Percentiles rank a stretch among this genome's conserved stretches.
Conservation (phyloP, 2,888 invertebrate genomes). For the Drosophila paranaensis region DNA sequence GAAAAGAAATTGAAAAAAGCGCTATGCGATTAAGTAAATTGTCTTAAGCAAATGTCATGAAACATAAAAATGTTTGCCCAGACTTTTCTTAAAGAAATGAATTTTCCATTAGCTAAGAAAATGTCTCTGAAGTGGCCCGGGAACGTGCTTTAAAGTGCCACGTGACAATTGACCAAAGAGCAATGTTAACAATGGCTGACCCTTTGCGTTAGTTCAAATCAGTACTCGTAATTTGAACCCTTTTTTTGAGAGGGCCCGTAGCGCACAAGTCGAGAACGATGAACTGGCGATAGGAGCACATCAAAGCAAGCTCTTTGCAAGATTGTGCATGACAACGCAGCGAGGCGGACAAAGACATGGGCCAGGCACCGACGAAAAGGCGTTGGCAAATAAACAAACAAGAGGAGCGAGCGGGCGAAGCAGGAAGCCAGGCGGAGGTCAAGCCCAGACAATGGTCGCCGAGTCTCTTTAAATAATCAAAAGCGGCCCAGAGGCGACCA, state of each 20-base stretch:
- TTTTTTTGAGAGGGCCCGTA: conserved; percentile 34
- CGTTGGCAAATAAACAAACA: conserved; percentile 45
- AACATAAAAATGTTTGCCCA: neutral
- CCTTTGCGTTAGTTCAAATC: conserved; percentile 7
- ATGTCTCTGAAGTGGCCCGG: conserved; percentile 18
- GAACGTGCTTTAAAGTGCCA: conserved; percentile 16
- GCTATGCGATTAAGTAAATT: neutral
- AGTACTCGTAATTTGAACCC: conserved; percentile 43
- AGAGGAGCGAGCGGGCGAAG: neutral
- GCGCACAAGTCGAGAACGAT: conserved; percentile 54
- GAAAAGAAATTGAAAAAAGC: neutral
- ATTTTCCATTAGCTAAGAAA: conserved; percentile 5
- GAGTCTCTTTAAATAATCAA: conserved; percentile 71
- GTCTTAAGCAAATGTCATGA: conserved; percentile 10
- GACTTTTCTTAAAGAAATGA: neutral
- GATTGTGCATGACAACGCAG: conserved; percentile 56
- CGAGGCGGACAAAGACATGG: conserved; percentile 23
- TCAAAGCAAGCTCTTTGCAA: conserved; percentile 59
- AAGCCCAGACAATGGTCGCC: conserved; percentile 67
- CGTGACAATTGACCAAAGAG: conserved; percentile 27
- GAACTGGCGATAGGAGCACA: conserved; percentile 71
- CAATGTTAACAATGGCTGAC: conserved; percentile 13
- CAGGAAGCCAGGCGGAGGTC: conserved; percentile 46
- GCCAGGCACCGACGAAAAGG: conserved; percentile 35
- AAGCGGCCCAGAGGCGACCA: conserved; percentile 51